A percentile compares a stretch with the other conserved stretches of the same genome.
These are phyloP conservation scores for Harlomillsia oculata DNA, from an alignment of 1,140 invertebrate genomes.

Conservation along the genomic window DNA sequence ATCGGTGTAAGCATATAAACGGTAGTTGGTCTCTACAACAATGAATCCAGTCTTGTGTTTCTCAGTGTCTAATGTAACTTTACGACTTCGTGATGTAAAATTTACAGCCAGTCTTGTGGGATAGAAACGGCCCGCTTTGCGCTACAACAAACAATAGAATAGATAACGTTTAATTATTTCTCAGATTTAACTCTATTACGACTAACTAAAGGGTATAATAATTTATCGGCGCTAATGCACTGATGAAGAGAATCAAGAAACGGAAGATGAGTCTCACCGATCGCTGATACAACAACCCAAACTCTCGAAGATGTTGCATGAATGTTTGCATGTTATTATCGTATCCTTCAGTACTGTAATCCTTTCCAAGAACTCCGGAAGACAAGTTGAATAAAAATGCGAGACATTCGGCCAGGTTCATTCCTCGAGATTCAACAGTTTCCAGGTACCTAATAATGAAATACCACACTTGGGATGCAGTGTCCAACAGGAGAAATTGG, in stretches of 20 bases:
- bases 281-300: constrained; percentile 92
- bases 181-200: no score
- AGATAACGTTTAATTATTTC: background rate
- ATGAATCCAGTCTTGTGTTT: constrained; percentile 66
- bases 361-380: constrained; percentile 90
- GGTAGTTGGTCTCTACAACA: constrained; percentile 93
- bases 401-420: constrained; percentile 81
- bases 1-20: constrained; percentile 92
- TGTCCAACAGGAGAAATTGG: constrained; percentile 90
- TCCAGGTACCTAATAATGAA: constrained; percentile 93
- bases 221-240: background rate
- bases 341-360: constrained; percentile 93
- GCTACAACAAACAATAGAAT: constrained; percentile 42
- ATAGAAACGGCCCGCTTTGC: constrained; percentile 86
- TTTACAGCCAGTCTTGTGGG: constrained; percentile 86
- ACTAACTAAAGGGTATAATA: constrained; percentile 8
- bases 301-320: constrained; percentile 89
- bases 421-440: constrained; percentile 70
- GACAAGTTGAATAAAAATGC: constrained; percentile 92
- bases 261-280: constrained; percentile 59
- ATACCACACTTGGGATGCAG: constrained; percentile 85
- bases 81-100: constrained; percentile 61
- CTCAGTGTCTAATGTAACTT: constrained; percentile 44
- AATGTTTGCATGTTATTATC: constrained; percentile 76
- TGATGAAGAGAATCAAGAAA: background rate